Percentiles rank a stretch among this genome's conserved stretches.
phyloP scores from a whole-genome alignment of 2,888 invertebrate genomes.

The Trilocha varians region DNA sequence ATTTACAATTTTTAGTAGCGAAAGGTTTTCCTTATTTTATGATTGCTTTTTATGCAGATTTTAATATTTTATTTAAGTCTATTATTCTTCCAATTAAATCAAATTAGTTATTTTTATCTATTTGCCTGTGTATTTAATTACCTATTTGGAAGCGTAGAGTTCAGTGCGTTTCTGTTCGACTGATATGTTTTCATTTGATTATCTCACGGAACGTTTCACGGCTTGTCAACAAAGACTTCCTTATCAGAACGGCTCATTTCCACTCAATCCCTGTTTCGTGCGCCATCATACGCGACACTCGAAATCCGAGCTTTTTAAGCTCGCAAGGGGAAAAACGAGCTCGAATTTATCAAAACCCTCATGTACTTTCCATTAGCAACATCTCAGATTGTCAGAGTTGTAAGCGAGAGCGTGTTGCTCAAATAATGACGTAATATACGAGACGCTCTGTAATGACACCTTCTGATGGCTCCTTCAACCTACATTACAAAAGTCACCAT shows the following conservation, averaged over 20 bases:
- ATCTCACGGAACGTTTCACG: neutral
- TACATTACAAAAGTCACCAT: slow-evolving; percentile 58
- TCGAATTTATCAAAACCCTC: slow-evolving; percentile 58
- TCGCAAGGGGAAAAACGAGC: slow-evolving; percentile 36
- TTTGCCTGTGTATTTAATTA: too few relatives aligned
- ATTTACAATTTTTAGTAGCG: too few relatives aligned
- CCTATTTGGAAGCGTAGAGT: too few relatives aligned
- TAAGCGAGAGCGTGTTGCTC: slow-evolving; percentile 39
- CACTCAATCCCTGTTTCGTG: slow-evolving; percentile 50
- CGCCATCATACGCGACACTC: slow-evolving; percentile 34
- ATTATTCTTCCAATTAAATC: too few relatives aligned
- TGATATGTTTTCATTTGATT: slow-evolving; percentile 11
- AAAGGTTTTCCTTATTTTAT: too few relatives aligned
- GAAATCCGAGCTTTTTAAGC: slow-evolving; percentile 39
- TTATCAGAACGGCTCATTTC: slow-evolving; percentile 59
- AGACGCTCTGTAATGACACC: slow-evolving; percentile 52
- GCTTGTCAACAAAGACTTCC: slow-evolving; percentile 26
- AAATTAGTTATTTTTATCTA: too few relatives aligned
- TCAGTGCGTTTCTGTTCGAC: too few relatives aligned
- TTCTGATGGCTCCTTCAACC: slow-evolving; percentile 44
- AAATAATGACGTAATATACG: slow-evolving; percentile 60
- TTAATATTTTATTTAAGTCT: slow-evolving; percentile 6
- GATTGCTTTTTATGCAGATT: too few relatives aligned
- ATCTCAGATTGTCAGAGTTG: slow-evolving; percentile 60
- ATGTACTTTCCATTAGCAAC: slow-evolving; percentile 64